A percentile compares a stretch with the other conserved stretches of the same genome.
phyloP scores from a whole-genome alignment of 2,888 invertebrate species.

The Nemoura dubitans region DNA sequence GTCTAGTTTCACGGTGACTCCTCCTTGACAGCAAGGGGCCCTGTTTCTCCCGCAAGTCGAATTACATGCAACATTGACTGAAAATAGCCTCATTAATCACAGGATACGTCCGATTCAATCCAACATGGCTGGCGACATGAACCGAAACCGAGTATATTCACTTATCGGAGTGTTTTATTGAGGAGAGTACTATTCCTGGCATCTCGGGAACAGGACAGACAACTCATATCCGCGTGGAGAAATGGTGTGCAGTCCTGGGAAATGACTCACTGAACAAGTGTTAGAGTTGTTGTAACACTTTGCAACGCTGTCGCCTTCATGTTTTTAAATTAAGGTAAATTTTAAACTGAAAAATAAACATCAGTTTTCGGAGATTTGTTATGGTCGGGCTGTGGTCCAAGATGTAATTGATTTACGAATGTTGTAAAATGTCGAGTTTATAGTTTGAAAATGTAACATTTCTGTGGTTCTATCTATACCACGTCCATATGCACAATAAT shows the following conservation, averaged over 20 bases:
- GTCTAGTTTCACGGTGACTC: conserved; percentile 17
- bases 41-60: not conserved
- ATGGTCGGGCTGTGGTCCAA: not conserved
- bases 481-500: not conserved
- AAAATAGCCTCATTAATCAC: conserved; percentile 28
- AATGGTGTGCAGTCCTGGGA: not conserved
- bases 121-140: not conserved
- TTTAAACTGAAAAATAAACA: not conserved
- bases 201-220: not conserved
- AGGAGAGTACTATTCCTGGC: not conserved
- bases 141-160: not conserved
- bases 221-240: not conserved
- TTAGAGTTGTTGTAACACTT: too few species aligned
- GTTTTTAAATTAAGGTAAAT: too few species aligned
- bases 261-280: not conserved
- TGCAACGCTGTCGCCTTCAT: too few species aligned
- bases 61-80: conserved; percentile 28
- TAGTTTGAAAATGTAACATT: not conserved
- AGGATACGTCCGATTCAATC: not conserved
- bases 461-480: not conserved
- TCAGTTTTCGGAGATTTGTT: not conserved
- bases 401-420: not conserved
- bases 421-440: not conserved
- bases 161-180: not conserved
- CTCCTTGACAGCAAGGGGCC: not conserved